Base-by-base conservation (phyloP, 2,797 vertebrate genomes). In the Atherinosoma microstoma region DNA sequence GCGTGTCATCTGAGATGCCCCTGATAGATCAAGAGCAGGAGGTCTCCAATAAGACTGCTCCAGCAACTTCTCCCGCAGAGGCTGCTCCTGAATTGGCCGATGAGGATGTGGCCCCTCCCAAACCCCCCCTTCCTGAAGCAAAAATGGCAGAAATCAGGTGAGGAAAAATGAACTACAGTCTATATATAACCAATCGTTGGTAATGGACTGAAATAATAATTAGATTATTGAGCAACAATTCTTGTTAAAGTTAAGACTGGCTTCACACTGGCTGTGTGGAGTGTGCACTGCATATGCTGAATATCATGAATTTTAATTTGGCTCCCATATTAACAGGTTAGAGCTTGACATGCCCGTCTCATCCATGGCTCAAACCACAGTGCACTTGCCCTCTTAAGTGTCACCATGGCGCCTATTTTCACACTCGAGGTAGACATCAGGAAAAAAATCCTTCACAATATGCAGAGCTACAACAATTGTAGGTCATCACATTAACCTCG, bases 61-160 rank as follows among this genome's bases (percentile, higher is more conserved):
- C 92, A 0, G 84, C 91, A 54, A 89, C 89, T 3, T 86, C 92
- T 27, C 93, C 95, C 0, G 76, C 93, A 0, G 96, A 97, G 79
- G 91, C 92, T 0, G 90, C 95, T 63, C 86, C 94, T 0, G 96
- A 98, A 40, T 82, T 90, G 53, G 84, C 90, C 6, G 96, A 97
- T 18, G 94, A 95, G 70, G 97, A 99, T 57, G 89, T 96, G 0
- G 98, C 98, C 1, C 98, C 98, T 49, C 98, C 98, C 40, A 99
- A 99, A 57, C 98, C 98, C 18, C 98, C 98, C 0, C 94, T 99
- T 67, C 98, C 98, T 18, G 97, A 98, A 81, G 95, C 96, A 66
- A 96, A 98, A 75, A 95, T 99, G 85, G 95, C 97, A 24, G 98
- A 99, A 81, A 97, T 98, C 89, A 98, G 97, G 98, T 96, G 85